Percentiles rank a stretch among this genome's conserved stretches.
These are phyloP conservation scores for Luffia ferchaultella DNA, from an alignment of 2,888 invertebrate genomes.

Conservation along the genomic window DNA sequence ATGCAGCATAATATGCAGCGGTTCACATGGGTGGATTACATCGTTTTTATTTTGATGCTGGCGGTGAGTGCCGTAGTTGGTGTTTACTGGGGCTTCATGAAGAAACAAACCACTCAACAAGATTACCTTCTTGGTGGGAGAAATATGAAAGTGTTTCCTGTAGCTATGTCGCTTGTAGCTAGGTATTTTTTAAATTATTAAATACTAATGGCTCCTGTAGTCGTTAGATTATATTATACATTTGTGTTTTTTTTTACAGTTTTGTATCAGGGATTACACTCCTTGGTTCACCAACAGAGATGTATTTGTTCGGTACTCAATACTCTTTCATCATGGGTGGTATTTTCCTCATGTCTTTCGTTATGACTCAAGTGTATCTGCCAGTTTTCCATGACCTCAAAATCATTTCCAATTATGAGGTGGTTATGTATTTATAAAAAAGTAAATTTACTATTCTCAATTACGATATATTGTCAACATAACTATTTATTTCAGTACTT, in stretches of 20 bases:
- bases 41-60: slow-evolving; percentile 80
- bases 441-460: not conserved
- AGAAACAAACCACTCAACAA: slow-evolving; percentile 68
- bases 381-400: slow-evolving; percentile 79
- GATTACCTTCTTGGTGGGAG: slow-evolving; percentile 85
- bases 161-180: slow-evolving; percentile 85
- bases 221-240: too few species aligned
- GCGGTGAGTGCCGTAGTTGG: slow-evolving; percentile 80
- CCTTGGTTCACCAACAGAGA: slow-evolving; percentile 80
- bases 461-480: not conserved
- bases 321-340: slow-evolving; percentile 73
- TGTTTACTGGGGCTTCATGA: slow-evolving; percentile 81
- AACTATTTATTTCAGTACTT: slow-evolving; percentile 66
- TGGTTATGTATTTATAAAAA: slow-evolving; percentile 25
- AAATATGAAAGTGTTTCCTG: slow-evolving; percentile 83
- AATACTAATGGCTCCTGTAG: too few species aligned
- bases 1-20: slow-evolving; percentile 64
- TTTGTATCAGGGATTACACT: slow-evolving; percentile 82
- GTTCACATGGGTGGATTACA: slow-evolving; percentile 79
- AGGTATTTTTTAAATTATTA: slow-evolving; percentile 55
- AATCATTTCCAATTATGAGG: slow-evolving; percentile 84
- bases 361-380: slow-evolving; percentile 73
- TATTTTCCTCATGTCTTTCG: slow-evolving; percentile 70
- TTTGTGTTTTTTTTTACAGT: slow-evolving; percentile 45
- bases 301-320: slow-evolving; percentile 83